These are phyloP conservation scores for Poliocrania exsul DNA, from an alignment of 2,797 vertebrate genomes.

Conservation along the genomic window DNA sequence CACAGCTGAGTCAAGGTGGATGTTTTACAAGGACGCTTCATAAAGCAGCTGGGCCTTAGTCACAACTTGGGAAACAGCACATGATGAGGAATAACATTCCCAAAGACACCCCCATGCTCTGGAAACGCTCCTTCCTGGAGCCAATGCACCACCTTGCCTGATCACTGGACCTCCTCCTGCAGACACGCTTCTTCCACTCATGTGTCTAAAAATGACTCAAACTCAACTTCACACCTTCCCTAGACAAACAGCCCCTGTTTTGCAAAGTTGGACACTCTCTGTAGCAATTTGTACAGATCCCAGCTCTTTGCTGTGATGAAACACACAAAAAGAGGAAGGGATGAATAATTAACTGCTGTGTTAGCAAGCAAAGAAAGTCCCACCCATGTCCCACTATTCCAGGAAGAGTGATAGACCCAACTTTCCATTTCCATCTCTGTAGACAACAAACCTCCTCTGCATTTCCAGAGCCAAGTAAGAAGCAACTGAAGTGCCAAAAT, in stretches of 20 bases:
- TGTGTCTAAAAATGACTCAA: neutral
- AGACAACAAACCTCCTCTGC: too few species aligned
- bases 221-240: neutral
- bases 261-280: neutral
- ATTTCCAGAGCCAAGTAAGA: neutral
- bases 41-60: neutral
- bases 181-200: neutral
- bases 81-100: rapidly evolving
- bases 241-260: neutral
- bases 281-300: neutral
- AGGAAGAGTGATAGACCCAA: neutral
- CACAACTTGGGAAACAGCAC: neutral
- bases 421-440: neutral
- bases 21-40: neutral
- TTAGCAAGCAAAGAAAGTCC: neutral
- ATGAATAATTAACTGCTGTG: neutral
- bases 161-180: neutral
- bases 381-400: neutral
- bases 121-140: neutral
- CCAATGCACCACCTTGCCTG: neutral
- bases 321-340: neutral
- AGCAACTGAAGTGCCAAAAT: neutral
- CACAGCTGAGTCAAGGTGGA: neutral
- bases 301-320: neutral
- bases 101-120: neutral